Base-by-base conservation (phyloP, 2,113 vertebrate genomes). In the Sinocyclocheilus anophthalmus region DNA sequence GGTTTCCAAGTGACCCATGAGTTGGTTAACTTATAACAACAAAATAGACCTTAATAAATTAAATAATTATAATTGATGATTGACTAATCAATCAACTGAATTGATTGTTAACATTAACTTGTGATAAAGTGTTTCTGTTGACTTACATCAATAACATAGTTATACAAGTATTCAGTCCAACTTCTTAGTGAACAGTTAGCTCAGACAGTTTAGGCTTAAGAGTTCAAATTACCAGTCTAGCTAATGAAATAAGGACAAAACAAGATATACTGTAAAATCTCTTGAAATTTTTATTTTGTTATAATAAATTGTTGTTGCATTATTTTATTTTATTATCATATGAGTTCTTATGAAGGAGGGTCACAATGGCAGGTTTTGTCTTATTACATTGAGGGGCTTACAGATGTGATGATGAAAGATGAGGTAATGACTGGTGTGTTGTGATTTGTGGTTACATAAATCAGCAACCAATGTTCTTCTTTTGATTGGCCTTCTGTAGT, bases 371-470 rank as follows among this genome's bases (percentile, higher is more conserved):
- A 69, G 30, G 79, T 84, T 87, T 83, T 55, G 59, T 53, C 20
- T 81, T 84, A 87, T 84, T 80, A 72, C 76, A 59, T 73, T 33
- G 81, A 85, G 76, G 45, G 72, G 73, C 84, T 84, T 84, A 86
- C 20, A 81, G 45, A 72, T 84, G 4, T 83, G 53, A 61, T 88
- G 82, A 90, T 90, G 84, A 88, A 88, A 90, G 84, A 83, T 83
- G 80, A 87, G 45, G 88, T 87, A 90, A 90, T 86, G 77, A 59
- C 88, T 88, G 37, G 75, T 85, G 37, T 76, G n/a, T 63, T 76
- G 26, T 72, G 69, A 85, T 84, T 83, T 81, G 84, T 76, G 39
- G 73, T 45, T 37, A 70, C 24, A 39, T 63, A 83, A 57, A 77
- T 87, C 61, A 83, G 61, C 73, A 77, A 26, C 59, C 30, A 57